A percentile compares a stretch with the other conserved stretches of the same genome.
Evolutionary conservation across 2,113 vertebrate genomes (phyloP).

Genomic region (Pyrgilauda ruficollis): DNA sequence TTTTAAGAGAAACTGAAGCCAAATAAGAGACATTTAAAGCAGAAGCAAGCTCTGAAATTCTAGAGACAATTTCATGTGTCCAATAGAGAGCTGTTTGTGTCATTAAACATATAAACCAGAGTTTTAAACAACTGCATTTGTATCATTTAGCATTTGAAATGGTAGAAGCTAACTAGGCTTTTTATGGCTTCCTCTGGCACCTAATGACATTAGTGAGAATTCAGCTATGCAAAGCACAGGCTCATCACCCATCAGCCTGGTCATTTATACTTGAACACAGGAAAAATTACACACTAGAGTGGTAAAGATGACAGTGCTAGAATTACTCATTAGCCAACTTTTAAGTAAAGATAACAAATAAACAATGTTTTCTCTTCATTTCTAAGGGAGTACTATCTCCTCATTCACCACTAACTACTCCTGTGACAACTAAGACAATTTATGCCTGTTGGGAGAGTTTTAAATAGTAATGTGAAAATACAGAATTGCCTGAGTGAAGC

Average conservation of each 20-base stretch:
- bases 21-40: not conserved
- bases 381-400: not conserved
- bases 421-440: not conserved
- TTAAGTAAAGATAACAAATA: conserved; percentile 37
- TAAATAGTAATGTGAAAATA: not conserved
- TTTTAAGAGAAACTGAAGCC: not conserved
- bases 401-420: conserved; percentile 2
- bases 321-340: conserved; percentile 30
- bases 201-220: conserved; percentile 38
- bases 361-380: not conserved
- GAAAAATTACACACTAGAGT: not conserved
- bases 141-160: not conserved
- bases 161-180: conserved; percentile 29
- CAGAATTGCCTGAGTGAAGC: not conserved
- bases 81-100: conserved; percentile 3
- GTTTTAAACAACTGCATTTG: conserved; percentile 33
- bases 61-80: not conserved
- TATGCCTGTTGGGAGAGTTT: not conserved
- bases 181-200: conserved; percentile 34
- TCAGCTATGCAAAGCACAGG: conserved; percentile 28
- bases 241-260: conserved; percentile 35
- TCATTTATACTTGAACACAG: conserved; percentile 8
- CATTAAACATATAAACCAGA: not conserved
- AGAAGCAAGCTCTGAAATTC: not conserved
- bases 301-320: not conserved